Base-by-base conservation (phyloP, 2,113 vertebrate species). In the Vulpes vulpes region DNA sequence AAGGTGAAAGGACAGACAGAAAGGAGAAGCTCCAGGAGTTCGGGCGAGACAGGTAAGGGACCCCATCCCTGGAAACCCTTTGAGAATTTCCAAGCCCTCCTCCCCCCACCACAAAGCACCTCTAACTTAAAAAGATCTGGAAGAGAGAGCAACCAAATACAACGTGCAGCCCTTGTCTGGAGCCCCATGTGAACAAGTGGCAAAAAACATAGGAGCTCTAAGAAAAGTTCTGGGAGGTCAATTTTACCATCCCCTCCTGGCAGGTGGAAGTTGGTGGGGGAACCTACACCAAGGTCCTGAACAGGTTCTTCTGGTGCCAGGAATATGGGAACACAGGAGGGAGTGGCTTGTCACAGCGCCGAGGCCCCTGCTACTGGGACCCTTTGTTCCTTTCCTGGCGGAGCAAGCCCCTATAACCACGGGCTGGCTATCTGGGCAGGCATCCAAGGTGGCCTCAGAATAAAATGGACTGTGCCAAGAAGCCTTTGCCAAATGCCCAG, bases 21-120 rank as follows among this genome's bases (percentile, higher is more conserved):
- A 19, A 25, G 69, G 69, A 2, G 57, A 51, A n/a, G 69, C 8
- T 17, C 23, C 49, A 27, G 5, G 60, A 49, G 59, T 6, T 43
- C 9, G 2, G 2, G 69, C 0, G 0, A 25, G 5, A 30, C 6
- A 0, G 20, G 43, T 38, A 38, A 22, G 65, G 12, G 23, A 51
- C 65, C 22, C 1, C 1, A 3, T 4, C 9, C 32, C 32, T 23
- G 5, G 25, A 49, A 35, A 16, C 16, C 3, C n/a, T 10, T 12
- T 0, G 11, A 25, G 59, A 60, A 60, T 67, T 8, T 53, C 95
- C 20, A 55, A n/a, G 17, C 1, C 55, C 23, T 74, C 30, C 3
- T 9, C 5, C 38, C n/a, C 53, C 16, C 71, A 43, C 51, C 8
- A 5, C 12, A 16, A 49, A 49, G 78, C 35, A 15, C 8, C 78